These are phyloP conservation scores for Temnothorax unifasciatus DNA, from an alignment of 2,888 invertebrate genomes.

Conservation along the genomic window DNA sequence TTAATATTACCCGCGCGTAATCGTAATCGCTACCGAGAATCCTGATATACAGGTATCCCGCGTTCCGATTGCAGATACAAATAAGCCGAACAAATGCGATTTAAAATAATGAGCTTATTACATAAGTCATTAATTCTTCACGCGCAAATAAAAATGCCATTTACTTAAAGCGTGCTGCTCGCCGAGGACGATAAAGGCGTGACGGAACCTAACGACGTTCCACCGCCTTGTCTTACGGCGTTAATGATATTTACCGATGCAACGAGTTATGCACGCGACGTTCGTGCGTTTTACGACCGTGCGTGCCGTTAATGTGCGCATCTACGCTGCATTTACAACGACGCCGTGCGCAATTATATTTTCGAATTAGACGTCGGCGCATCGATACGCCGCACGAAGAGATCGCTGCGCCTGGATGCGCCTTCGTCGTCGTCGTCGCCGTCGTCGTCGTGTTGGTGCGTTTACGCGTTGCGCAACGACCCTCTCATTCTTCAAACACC, in stretches of 20 bases:
- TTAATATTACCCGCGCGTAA: slow-evolving; percentile 20
- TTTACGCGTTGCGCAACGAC: slow-evolving; percentile 2
- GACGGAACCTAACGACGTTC: slow-evolving; percentile 26
- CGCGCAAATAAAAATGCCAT: slow-evolving; percentile 38
- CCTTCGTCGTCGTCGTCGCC: neutral
- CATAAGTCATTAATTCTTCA: slow-evolving; percentile 33
- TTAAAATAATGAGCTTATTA: slow-evolving; percentile 31
- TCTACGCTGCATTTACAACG: neutral
- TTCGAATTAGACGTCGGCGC: neutral
- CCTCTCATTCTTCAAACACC: neutral
- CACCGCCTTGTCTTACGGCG: neutral
- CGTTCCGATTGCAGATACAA: neutral
- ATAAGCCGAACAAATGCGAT: slow-evolving; percentile 31
- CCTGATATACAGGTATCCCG: neutral
- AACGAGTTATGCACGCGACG: neutral
- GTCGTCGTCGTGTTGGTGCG: neutral
- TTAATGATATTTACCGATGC: slow-evolving; percentile 25
- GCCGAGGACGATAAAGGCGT: slow-evolving; percentile 16
- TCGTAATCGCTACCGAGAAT: slow-evolving; percentile 40
- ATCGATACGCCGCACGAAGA: neutral
- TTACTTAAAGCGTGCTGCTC: neutral
- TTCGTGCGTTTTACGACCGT: neutral
- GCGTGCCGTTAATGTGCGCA: neutral
- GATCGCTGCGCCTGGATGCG: too few relatives aligned
- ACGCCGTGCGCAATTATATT: neutral